Conservation (phyloP, 1,140 invertebrate species). For the Micrasema minimum region DNA sequence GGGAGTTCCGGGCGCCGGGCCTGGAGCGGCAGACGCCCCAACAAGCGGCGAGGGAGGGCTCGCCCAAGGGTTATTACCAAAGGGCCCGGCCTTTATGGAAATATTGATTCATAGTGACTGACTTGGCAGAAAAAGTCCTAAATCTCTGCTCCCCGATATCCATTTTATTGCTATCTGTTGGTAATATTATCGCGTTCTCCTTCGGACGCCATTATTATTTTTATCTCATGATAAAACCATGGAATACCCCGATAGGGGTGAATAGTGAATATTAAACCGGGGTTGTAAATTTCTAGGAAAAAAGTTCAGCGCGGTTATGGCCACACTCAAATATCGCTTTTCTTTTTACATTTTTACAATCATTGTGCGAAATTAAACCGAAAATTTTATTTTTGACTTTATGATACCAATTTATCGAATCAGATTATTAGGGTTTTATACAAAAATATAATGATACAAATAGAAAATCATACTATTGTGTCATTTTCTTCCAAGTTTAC, state of each 20-base stretch:
- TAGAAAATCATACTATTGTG: too few relatives aligned
- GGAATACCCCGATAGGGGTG: constrained; percentile 34
- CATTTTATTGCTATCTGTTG: constrained; percentile 55
- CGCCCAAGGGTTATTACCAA: constrained; percentile 51
- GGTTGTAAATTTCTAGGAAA: constrained; percentile 28
- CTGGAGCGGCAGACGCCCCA: constrained; percentile 23
- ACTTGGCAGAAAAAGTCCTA: constrained; percentile 55
- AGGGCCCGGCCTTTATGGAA: constrained; percentile 52
- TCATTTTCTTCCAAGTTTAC: too few relatives aligned
- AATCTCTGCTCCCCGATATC: constrained; percentile 52
- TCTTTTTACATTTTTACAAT: too few relatives aligned
- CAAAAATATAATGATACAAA: too few relatives aligned
- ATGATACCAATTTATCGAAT: too few relatives aligned
- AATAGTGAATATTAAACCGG: constrained; percentile 38
- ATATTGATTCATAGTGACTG: constrained; percentile 55
- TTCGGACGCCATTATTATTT: constrained; percentile 45
- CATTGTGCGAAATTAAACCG: neutral
- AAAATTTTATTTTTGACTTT: neutral
- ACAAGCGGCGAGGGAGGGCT: constrained; percentile 27
- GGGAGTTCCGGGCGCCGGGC: neutral
- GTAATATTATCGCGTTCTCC: constrained; percentile 52
- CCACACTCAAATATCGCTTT: neutral
- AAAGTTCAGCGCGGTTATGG: constrained; percentile 5
- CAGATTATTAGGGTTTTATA: too few relatives aligned
- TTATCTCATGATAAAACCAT: constrained; percentile 41